phyloP scores from a whole-genome alignment of 2,113 vertebrate species.

The Notothenia coriiceps region DNA sequence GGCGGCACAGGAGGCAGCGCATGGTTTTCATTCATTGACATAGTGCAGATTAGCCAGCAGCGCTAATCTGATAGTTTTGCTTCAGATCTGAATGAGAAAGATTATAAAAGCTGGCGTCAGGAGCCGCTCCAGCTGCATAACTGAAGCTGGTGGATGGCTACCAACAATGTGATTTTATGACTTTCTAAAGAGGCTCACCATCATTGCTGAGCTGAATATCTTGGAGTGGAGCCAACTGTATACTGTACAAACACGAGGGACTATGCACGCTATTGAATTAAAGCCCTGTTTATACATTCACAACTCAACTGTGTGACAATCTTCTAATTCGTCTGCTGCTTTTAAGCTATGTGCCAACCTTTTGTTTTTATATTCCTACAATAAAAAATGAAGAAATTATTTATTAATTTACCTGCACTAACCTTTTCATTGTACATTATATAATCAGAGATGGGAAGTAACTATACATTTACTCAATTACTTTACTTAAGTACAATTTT shows the following conservation, averaged over 20 bases:
- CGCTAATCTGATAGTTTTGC: constrained; percentile 71
- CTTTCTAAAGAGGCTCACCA: constrained; percentile 37
- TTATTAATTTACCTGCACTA: not conserved
- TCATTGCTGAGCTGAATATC: constrained; percentile 37
- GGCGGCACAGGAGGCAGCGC: constrained; percentile 42
- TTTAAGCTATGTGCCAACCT: not conserved
- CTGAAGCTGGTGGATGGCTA: constrained; percentile 47
- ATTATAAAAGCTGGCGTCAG: constrained; percentile 66
- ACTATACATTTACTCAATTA: no score
- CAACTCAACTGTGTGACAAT: not conserved
- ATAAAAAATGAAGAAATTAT: constrained; percentile 2
- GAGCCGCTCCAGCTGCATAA: constrained; percentile 43
- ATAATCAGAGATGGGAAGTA: no score
- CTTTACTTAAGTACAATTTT: no score
- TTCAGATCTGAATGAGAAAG: constrained; percentile 68
- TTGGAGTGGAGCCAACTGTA: constrained; percentile 22
- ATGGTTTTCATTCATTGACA: constrained; percentile 67
- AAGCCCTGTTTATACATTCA: constrained; percentile 26
- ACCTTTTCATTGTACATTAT: not conserved
- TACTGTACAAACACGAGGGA: constrained; percentile 1
- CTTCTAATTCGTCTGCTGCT: not conserved
- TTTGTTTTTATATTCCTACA: not conserved
- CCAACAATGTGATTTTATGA: constrained; percentile 37
- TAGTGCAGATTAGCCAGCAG: constrained; percentile 65
- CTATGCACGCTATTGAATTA: not conserved